phyloP scores from a whole-genome alignment of 2,797 vertebrate genomes.

The Pagetopsis macropterus region DNA sequence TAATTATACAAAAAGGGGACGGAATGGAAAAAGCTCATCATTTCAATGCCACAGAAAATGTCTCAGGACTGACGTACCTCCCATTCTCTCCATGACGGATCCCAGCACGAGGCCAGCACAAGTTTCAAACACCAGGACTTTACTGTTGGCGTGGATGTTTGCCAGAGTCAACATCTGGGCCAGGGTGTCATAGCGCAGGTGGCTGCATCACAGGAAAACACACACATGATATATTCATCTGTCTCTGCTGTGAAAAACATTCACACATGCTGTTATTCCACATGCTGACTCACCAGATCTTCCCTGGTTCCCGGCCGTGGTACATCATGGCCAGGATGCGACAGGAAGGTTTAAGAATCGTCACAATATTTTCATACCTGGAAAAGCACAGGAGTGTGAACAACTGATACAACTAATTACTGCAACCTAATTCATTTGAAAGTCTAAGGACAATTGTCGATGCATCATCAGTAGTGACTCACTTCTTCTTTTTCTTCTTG shows the following conservation, averaged over 20 bases:
- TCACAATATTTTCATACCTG: constrained; percentile 93
- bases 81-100: constrained; percentile 96
- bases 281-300: constrained; percentile 90
- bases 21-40: not conserved
- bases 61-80: constrained; percentile 80
- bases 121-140: constrained; percentile 94
- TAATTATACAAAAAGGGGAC: constrained; percentile 23
- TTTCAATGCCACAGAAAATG: not conserved
- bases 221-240: not conserved
- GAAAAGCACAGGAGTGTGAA: constrained; percentile 14
- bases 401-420: constrained; percentile 7
- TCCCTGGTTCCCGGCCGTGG: constrained; percentile 95
- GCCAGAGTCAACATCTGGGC: constrained; percentile 94
- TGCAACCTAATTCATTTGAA: not conserved
- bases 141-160: constrained; percentile 94
- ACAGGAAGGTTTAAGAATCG: constrained; percentile 91
- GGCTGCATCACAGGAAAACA: constrained; percentile 79
- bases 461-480: constrained; percentile 68
- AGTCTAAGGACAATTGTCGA: not conserved
- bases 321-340: constrained; percentile 98
- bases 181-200: constrained; percentile 94
- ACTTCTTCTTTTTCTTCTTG: constrained; percentile 99
- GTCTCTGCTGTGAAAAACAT: not conserved
- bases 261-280: not conserved
- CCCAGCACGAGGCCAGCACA: constrained; percentile 95